Conservation (phyloP, 2,888 invertebrate genomes). For the Drosophila pegasa region DNA sequence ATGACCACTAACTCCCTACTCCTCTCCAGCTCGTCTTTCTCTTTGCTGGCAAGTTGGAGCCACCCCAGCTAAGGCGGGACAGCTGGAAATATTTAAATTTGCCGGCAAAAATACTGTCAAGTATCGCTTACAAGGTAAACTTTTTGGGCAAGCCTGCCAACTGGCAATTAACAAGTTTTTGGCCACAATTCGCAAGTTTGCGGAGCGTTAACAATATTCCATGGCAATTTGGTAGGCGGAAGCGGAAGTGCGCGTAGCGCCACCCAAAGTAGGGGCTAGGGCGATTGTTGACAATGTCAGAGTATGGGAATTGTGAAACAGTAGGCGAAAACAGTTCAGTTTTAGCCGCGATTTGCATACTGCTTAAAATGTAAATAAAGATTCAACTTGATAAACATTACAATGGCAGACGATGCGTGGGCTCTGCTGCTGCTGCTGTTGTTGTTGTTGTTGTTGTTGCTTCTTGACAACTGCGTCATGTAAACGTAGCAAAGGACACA, state of each 20-base stretch:
- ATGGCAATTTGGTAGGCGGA: constrained; percentile 41
- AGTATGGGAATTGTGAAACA: neutral
- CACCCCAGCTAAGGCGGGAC: neutral
- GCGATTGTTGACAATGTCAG: neutral
- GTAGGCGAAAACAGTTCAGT: constrained; percentile 15
- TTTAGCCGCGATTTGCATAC: constrained; percentile 54
- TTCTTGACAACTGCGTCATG: constrained; percentile 54
- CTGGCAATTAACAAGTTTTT: constrained; percentile 56
- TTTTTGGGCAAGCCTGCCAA: constrained; percentile 22
- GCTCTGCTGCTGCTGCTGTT: constrained; percentile 14
- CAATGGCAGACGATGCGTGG: constrained; percentile 56
- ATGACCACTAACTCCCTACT: neutral
- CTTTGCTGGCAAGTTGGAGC: neutral
- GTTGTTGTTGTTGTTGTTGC: constrained; percentile 12
- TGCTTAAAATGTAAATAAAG: constrained; percentile 61
- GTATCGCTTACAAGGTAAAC: constrained; percentile 37
- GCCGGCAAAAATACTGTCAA: constrained; percentile 15
- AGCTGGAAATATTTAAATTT: constrained; percentile 4
- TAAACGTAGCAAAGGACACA: constrained; percentile 31
- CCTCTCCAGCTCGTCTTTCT: neutral
- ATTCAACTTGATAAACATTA: constrained; percentile 55
- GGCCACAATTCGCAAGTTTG: constrained; percentile 32
- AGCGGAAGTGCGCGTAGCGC: constrained; percentile 46
- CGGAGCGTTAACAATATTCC: constrained; percentile 40
- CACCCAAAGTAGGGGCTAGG: neutral